Conservation (phyloP, 23 tunicate genomes). For the Clavelina lepadiformis region DNA sequence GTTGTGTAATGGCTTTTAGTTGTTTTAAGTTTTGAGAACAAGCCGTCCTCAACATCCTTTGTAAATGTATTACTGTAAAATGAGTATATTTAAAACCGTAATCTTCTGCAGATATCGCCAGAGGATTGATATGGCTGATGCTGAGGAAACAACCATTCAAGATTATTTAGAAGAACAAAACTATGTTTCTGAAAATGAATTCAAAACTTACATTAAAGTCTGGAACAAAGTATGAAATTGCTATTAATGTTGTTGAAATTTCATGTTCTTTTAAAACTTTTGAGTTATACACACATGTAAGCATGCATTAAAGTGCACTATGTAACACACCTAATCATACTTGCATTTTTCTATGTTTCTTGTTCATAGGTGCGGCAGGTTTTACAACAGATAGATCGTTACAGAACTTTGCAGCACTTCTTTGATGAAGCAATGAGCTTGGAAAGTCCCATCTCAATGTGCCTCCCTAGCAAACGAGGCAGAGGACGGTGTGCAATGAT, state of each 20-base stretch:
- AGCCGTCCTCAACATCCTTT: too few species aligned
- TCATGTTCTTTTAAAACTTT: too few species aligned
- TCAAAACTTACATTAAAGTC: slow-evolving; percentile 42
- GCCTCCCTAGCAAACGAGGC: slow-evolving; percentile 59
- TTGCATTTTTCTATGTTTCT: too few species aligned
- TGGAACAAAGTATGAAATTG: slow-evolving; percentile 93
- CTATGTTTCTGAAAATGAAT: slow-evolving; percentile 12
- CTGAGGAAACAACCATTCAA: slow-evolving; percentile 35
- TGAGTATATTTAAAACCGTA: too few species aligned
- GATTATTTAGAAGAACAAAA: slow-evolving; percentile 35
- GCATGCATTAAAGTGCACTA: not conserved
- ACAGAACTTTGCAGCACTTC: not conserved
- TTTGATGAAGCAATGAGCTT: slow-evolving; percentile 26
- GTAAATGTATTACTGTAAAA: too few species aligned
- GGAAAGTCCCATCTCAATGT: slow-evolving; percentile 67
- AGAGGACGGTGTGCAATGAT: slow-evolving; percentile 70
- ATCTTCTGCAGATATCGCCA: slow-evolving; percentile 67
- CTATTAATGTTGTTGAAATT: too few species aligned
- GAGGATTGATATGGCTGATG: slow-evolving; percentile 49
- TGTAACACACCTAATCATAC: not conserved
- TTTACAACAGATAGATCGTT: too few species aligned
- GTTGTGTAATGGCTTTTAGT: not conserved
- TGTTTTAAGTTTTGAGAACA: not conserved
- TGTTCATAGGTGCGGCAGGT: too few species aligned
- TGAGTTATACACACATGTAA: not conserved